Conservation (phyloP, 2,113 vertebrate genomes). For the Sinocyclocheilus grahami region DNA sequence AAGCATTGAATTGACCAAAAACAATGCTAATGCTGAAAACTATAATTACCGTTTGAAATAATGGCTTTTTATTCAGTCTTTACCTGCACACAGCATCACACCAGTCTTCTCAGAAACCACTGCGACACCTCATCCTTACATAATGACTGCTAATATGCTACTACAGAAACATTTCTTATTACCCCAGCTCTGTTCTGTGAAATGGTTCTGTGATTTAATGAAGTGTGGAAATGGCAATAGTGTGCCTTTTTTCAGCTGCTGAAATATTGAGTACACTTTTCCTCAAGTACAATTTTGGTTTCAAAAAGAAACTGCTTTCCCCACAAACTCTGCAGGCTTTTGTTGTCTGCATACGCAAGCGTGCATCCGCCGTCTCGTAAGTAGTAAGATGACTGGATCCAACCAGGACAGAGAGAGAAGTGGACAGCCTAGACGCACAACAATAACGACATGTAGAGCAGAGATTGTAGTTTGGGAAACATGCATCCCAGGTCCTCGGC, state of each 20-base stretch:
- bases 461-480: background rate
- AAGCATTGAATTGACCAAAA: background rate
- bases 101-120: background rate
- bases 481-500: background rate
- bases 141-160: background rate
- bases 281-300: background rate
- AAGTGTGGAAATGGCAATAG: conserved; percentile 16
- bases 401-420: background rate
- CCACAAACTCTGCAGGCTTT: background rate
- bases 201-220: background rate
- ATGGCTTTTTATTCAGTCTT: background rate
- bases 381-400: background rate
- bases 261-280: conserved; percentile 14
- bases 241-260: background rate
- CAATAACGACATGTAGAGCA: background rate
- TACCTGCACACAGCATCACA: background rate
- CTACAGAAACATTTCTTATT: conserved; percentile 17
- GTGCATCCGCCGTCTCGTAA: background rate
- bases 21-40: background rate
- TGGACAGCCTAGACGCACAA: background rate
- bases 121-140: background rate
- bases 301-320: background rate
- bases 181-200: background rate
- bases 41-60: background rate
- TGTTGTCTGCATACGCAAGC: background rate